Percentiles rank a stretch among this genome's conserved stretches.
Evolutionary conservation across 2,888 invertebrate species (phyloP).

Genomic region (Mesoligia furuncula): DNA sequence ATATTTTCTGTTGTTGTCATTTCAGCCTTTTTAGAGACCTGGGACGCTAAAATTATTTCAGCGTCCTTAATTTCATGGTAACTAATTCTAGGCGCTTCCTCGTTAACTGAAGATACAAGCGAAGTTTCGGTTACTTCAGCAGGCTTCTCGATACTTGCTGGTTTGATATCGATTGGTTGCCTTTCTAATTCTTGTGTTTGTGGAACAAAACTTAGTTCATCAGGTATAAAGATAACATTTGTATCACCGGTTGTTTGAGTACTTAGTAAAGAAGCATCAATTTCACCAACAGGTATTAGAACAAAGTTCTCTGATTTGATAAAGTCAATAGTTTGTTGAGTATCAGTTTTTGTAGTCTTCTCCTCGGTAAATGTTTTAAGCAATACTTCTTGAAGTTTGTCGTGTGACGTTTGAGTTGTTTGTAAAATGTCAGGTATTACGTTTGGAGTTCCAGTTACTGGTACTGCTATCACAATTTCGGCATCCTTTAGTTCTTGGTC

Average conservation of each 20-base stretch:
- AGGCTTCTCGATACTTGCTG: neutral
- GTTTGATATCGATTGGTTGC: constrained; percentile 12
- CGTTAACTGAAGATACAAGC: constrained; percentile 34
- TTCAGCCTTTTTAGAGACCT: constrained; percentile 30
- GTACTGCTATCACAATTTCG: constrained; percentile 7
- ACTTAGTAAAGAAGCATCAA: constrained; percentile 19
- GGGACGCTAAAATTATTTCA: constrained; percentile 66
- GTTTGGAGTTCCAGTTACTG: constrained; percentile 1
- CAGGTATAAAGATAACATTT: constrained; percentile 1
- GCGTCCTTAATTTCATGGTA: constrained; percentile 73
- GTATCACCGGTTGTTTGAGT: neutral
- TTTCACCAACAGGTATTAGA: constrained; percentile 20
- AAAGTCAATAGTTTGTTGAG: constrained; percentile 37
- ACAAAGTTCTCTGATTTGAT: constrained; percentile 29
- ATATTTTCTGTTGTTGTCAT: constrained; percentile 7
- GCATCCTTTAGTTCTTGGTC: constrained; percentile 39
- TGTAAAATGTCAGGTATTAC: neutral
- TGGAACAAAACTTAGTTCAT: constrained; percentile 18
- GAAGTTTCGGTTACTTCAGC: neutral
- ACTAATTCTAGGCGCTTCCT: constrained; percentile 60
- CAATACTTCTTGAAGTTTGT: constrained; percentile 22
- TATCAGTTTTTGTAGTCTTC: constrained; percentile 13
- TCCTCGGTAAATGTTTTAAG: constrained; percentile 18
- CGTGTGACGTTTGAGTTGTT: neutral
- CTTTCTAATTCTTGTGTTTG: neutral